These are phyloP conservation scores for Parthenolecanium corni DNA, from an alignment of 2,888 invertebrate species.

Conservation along the genomic window DNA sequence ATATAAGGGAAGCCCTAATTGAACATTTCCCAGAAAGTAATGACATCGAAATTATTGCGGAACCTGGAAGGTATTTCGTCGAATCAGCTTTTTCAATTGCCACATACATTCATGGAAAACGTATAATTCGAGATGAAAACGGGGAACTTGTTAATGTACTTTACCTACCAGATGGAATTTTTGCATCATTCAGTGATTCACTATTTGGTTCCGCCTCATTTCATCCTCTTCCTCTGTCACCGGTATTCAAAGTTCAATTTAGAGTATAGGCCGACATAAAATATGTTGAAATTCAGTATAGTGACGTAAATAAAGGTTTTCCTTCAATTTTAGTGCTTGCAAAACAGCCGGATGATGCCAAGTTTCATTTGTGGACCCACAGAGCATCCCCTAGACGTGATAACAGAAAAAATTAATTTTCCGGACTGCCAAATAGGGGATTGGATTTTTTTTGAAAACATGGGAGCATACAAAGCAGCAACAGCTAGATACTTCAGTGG, in stretches of 20 bases:
- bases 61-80: slow-evolving; percentile 93
- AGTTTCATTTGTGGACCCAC: slow-evolving; percentile 91
- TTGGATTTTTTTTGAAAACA: slow-evolving; percentile 83
- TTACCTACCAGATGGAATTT: slow-evolving; percentile 97
- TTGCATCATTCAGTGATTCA: slow-evolving; percentile 95
- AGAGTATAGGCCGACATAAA: no score
- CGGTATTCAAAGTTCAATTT: no score
- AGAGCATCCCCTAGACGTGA: slow-evolving; percentile 86
- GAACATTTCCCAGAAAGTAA: slow-evolving; percentile 61
- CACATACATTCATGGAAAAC: slow-evolving; percentile 72
- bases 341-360: slow-evolving; percentile 35
- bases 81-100: slow-evolving; percentile 88
- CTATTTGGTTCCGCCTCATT: slow-evolving; percentile 77
- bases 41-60: slow-evolving; percentile 76
- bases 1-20: slow-evolving; percentile 68
- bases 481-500: slow-evolving; percentile 92
- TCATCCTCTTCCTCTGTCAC: slow-evolving; percentile 53
- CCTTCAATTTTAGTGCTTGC: no score
- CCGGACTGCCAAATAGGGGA: slow-evolving; percentile 69
- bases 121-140: slow-evolving; percentile 42
- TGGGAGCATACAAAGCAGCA: slow-evolving; percentile 95
- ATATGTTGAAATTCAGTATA: no score
- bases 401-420: slow-evolving; percentile 51
- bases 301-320: no score
- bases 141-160: slow-evolving; percentile 61